Conservation (phyloP, 2,888 invertebrate genomes). For the Drosophila dives region DNA sequence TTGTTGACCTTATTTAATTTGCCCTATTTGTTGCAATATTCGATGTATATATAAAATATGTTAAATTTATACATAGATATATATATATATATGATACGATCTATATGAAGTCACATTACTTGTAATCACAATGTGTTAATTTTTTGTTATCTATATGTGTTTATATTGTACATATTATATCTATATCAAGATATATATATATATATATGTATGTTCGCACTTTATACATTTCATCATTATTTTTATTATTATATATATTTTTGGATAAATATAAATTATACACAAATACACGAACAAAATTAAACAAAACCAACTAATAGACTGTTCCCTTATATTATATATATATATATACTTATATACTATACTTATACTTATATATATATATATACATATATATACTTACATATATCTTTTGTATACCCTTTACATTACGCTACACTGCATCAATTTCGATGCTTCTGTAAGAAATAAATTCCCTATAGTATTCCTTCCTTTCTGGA, state of each 20-base stretch:
- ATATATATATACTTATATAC: not conserved
- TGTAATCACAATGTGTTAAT: slow-evolving; percentile 31
- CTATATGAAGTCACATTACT: slow-evolving; percentile 40
- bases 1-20: not conserved
- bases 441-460: not conserved
- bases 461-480: not conserved
- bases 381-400: not conserved
- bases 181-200: slow-evolving; percentile 2
- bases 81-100: slow-evolving; percentile 6
- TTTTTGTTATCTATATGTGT: slow-evolving; percentile 4
- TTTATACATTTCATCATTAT: slow-evolving; percentile 41
- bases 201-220: slow-evolving; percentile 17
- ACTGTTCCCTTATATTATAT: slow-evolving; percentile 32
- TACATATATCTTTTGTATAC: not conserved
- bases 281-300: slow-evolving; percentile 41
- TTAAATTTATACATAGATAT: too few relatives aligned
- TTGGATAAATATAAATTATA: slow-evolving; percentile 14
- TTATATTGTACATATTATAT: slow-evolving; percentile 1
- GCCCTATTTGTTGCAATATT: slow-evolving; percentile 25
- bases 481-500: not conserved
- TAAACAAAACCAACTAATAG: slow-evolving; percentile 27
- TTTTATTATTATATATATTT: slow-evolving; percentile 12
- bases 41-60: not conserved
- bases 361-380: not conserved
- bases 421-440: not conserved